Conservation (phyloP, 2,113 vertebrate species). For the Haemorhous mexicanus region DNA sequence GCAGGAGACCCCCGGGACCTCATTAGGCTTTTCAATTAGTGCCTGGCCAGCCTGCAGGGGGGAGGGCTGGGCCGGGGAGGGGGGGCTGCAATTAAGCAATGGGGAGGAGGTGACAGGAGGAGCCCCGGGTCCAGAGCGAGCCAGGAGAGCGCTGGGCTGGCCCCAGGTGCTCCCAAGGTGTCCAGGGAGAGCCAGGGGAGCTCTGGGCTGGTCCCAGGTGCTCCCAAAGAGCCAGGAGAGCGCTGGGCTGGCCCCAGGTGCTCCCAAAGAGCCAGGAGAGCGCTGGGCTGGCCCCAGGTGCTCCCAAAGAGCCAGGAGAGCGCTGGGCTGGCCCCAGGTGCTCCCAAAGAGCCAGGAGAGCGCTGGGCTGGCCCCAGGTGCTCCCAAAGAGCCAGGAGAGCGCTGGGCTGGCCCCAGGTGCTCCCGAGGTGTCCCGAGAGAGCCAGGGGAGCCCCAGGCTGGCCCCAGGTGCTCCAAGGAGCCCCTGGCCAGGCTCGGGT, state of each 20-base stretch:
- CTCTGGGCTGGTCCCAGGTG: no score
- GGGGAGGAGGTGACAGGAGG: background rate
- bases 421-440: no score
- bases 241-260: no score
- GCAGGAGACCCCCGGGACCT: constrained; percentile 57
- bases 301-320: background rate
- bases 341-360: no score
- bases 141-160: background rate
- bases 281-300: background rate
- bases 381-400: no score
- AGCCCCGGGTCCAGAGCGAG: background rate
- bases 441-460: no score
- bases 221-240: no score
- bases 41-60: background rate
- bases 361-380: no score
- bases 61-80: background rate
- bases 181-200: no score
- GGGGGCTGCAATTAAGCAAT: background rate
- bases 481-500: background rate
- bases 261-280: background rate
- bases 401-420: no score
- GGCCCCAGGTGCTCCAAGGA: no score
- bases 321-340: no score
- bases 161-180: background rate
- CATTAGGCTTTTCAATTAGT: constrained; percentile 63